Evolutionary conservation across 2,888 invertebrate genomes (phyloP).

Genomic region (Portevinia maculata): DNA sequence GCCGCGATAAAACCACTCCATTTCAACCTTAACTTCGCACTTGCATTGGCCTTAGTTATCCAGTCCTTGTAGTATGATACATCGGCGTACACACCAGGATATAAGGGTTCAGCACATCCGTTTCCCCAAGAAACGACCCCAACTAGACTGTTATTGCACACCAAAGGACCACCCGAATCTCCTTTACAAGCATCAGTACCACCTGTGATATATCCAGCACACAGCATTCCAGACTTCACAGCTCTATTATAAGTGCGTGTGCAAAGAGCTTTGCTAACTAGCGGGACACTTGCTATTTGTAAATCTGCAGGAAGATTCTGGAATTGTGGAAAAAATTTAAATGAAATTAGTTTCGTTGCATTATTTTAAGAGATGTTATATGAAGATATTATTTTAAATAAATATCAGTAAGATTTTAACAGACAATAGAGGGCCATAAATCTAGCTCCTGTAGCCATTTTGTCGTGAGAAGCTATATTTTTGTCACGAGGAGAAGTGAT

Average conservation of each 20-base stretch:
- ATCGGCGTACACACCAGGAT: constrained; percentile 79
- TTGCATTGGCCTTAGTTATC: constrained; percentile 78
- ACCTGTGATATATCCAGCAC: constrained; percentile 78
- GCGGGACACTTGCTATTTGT: constrained; percentile 78
- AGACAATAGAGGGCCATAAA: too few relatives aligned
- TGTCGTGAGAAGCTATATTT: too few relatives aligned
- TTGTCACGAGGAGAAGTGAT: too few relatives aligned
- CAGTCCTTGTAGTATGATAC: constrained; percentile 79
- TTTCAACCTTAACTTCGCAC: constrained; percentile 15
- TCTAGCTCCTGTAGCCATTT: too few relatives aligned
- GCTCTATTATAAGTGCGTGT: constrained; percentile 74
- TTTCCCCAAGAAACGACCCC: constrained; percentile 81
- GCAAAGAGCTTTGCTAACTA: constrained; percentile 76
- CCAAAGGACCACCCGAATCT: constrained; percentile 80
- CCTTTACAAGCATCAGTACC: constrained; percentile 81
- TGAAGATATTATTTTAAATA: too few relatives aligned
- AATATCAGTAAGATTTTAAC: too few relatives aligned
- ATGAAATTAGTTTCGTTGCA: background rate
- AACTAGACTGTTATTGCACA: constrained; percentile 77
- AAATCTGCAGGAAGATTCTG: constrained; percentile 77
- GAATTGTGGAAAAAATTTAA: constrained; percentile 23
- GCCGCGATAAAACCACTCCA: background rate
- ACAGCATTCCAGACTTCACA: constrained; percentile 79
- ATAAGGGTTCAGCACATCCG: constrained; percentile 78
- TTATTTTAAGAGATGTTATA: too few relatives aligned